These are phyloP conservation scores for Nymphicus hollandicus DNA, from an alignment of 2,113 vertebrate genomes.

Conservation along the genomic window DNA sequence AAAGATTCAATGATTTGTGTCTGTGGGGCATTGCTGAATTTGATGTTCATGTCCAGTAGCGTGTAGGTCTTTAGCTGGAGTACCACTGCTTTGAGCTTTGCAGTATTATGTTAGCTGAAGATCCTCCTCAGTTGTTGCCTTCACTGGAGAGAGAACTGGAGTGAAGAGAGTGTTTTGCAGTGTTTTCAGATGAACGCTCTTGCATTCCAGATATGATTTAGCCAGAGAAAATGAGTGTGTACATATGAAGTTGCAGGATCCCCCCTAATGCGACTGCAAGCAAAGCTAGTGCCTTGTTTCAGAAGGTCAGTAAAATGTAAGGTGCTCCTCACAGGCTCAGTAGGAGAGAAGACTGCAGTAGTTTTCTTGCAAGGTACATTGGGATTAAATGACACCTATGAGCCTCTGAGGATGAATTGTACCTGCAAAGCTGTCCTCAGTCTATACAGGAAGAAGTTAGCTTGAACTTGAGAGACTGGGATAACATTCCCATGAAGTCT, in stretches of 20 bases:
- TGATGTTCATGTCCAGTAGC: not conserved
- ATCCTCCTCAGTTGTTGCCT: not conserved
- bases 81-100: not conserved
- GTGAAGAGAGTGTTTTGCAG: not conserved
- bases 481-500: not conserved
- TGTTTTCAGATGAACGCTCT: not conserved
- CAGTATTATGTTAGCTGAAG: not conserved
- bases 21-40: not conserved
- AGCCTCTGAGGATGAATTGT: not conserved
- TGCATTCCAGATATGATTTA: fast-evolving
- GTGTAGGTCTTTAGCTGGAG: not conserved
- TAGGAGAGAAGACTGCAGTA: not conserved
- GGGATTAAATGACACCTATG: not conserved
- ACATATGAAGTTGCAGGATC: not conserved
- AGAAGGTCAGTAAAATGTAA: fast-evolving
- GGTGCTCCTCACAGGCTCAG: not conserved
- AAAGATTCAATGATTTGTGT: not conserved
- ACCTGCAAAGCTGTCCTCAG: not conserved
- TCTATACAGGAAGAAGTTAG: not conserved
- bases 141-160: not conserved
- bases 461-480: not conserved
- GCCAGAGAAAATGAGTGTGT: not conserved
- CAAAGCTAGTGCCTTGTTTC: not conserved
- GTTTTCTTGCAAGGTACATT: not conserved
- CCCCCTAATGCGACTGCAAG: fast-evolving